Conservation (phyloP, 2,797 vertebrate species). For the Sebastolobus alascanus region DNA sequence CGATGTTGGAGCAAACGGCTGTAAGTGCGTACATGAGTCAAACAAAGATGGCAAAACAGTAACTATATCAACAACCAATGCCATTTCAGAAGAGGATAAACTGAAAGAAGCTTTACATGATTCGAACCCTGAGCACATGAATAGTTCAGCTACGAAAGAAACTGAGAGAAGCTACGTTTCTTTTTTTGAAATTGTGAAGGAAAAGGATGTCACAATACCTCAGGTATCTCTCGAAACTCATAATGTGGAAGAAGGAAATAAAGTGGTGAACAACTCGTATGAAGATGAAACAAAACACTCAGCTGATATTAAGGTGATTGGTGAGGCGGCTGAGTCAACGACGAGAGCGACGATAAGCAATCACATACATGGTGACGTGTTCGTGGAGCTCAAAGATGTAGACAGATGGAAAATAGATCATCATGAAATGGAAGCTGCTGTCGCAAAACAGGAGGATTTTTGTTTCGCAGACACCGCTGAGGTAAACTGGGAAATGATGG, state of each 20-base stretch:
- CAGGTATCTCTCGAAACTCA: constrained; percentile 28
- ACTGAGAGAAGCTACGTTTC: neutral
- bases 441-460: constrained; percentile 5
- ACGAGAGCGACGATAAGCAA: neutral
- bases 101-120: neutral
- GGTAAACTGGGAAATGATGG: constrained; percentile 70
- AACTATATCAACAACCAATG: neutral
- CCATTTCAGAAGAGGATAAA: constrained; percentile 6
- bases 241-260: constrained; percentile 17
- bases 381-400: constrained; percentile 6
- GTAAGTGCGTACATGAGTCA: constrained; percentile 1
- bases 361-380: neutral
- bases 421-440: constrained; percentile 6
- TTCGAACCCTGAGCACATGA: neutral
- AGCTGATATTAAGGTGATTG: neutral
- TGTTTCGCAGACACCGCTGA: constrained; percentile 10
- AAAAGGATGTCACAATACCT: neutral
- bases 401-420: constrained; percentile 6
- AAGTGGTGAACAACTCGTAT: neutral
- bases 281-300: constrained; percentile 17
- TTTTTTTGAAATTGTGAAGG: constrained; percentile 16
- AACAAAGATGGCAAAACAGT: neutral
- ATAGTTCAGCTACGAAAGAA: neutral
- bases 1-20: neutral
- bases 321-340: constrained; percentile 1